Conservation (phyloP, 2,797 vertebrate species). For the Propithecus perrieri region DNA sequence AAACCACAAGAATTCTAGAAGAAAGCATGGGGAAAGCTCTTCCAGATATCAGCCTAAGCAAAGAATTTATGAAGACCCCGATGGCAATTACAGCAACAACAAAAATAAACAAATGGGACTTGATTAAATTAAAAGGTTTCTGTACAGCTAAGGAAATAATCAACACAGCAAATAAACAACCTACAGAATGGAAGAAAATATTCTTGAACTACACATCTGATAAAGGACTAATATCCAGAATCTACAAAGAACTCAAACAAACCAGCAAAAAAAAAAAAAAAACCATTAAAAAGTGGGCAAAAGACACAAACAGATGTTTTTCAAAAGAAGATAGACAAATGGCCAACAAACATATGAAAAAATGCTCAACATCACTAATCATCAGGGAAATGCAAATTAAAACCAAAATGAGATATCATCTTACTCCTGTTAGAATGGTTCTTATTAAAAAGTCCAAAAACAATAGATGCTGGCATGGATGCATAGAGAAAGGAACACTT, state of each 20-base stretch:
- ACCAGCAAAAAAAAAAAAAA: neutral
- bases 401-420: neutral
- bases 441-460: neutral
- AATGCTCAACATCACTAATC: neutral
- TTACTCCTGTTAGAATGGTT: neutral
- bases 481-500: neutral
- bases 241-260: neutral
- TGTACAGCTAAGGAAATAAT: neutral
- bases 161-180: neutral
- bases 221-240: neutral
- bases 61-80: neutral
- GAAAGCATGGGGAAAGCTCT: neutral
- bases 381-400: neutral
- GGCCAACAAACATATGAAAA: neutral
- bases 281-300: neutral
- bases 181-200: neutral
- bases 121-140: neutral
- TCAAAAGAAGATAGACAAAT: neutral
- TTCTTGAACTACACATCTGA: neutral
- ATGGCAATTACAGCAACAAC: neutral
- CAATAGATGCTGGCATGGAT: neutral
- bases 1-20: neutral
- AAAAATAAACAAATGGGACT: neutral
- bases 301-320: neutral
- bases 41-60: neutral